Conservation (phyloP, 64 coral and sea anemone species). For the Dendronephthya gigantea region DNA sequence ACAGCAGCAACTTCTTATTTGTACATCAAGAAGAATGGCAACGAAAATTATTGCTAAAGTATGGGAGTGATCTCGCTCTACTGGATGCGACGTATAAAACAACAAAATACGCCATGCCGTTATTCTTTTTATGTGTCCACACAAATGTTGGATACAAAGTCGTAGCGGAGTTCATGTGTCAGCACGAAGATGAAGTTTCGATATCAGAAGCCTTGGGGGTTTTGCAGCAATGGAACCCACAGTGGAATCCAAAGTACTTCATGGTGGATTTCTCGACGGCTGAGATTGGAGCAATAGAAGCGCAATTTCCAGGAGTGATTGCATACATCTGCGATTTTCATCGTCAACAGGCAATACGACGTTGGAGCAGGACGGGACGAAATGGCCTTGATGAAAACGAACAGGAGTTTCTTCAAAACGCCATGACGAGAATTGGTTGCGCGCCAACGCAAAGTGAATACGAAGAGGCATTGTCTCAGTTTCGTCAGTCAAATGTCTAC, state of each 20-base stretch:
- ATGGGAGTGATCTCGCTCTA: neutral
- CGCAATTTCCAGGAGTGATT: conserved; percentile 10
- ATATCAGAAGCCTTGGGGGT: neutral
- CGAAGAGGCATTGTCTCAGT: neutral
- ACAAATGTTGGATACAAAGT: neutral
- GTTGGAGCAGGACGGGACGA: conserved; percentile 22
- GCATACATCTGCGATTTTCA: conserved; percentile 55
- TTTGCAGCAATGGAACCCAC: conserved; percentile 11
- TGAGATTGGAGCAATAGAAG: conserved; percentile 45
- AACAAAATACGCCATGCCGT: conserved; percentile 30
- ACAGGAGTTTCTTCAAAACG: neutral
- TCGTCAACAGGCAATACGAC: conserved; percentile 1
- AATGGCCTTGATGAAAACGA: conserved; percentile 15
- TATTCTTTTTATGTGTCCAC: conserved; percentile 47
- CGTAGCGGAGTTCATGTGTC: neutral
- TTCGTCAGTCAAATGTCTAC: conserved; percentile 22
- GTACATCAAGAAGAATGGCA: conserved; percentile 8
- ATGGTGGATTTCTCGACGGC: conserved; percentile 37
- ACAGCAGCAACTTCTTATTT: neutral
- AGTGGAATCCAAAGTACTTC: conserved; percentile 39
- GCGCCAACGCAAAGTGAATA: neutral
- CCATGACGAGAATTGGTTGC: conserved; percentile 23
- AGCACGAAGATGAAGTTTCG: neutral
- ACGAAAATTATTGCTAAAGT: neutral
- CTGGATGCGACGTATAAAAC: neutral